Conservation (phyloP, 2,888 invertebrate species). For the Torymus texanus region DNA sequence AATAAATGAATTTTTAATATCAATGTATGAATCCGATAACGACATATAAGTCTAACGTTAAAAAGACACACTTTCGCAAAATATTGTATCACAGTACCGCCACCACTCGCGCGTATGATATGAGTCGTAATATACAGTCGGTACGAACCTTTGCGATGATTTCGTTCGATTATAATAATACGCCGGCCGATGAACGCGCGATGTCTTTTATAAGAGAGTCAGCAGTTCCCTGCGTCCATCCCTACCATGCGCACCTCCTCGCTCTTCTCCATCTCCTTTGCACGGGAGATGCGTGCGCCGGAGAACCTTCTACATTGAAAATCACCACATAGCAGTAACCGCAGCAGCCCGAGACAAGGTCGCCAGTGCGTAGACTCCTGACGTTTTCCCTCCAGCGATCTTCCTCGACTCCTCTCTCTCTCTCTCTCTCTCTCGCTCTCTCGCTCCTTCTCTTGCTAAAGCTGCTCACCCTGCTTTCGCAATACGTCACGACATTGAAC, state of each 20-base stretch:
- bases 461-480: too few species aligned
- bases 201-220: constrained; percentile 43
- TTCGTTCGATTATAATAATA: constrained; percentile 33
- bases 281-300: not conserved
- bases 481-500: not conserved
- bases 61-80: too few species aligned
- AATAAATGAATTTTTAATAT: too few species aligned
- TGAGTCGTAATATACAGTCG: not conserved
- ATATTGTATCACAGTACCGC: not conserved
- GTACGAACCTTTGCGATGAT: constrained; percentile 41
- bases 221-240: constrained; percentile 9
- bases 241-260: constrained; percentile 27
- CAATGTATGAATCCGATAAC: too few species aligned
- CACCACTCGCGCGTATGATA: not conserved
- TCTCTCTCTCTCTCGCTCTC: too few species aligned
- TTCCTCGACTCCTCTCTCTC: too few species aligned
- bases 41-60: too few species aligned
- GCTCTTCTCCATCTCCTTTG: constrained; percentile 2
- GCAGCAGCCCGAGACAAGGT: too few species aligned
- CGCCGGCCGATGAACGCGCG: not conserved
- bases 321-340: too few species aligned
- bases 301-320: constrained; percentile 13
- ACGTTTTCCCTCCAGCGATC: too few species aligned
- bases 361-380: too few species aligned
- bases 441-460: too few species aligned